Conservation (phyloP, 92 coral and sea anemone species). For the Bergia puertoricense region DNA sequence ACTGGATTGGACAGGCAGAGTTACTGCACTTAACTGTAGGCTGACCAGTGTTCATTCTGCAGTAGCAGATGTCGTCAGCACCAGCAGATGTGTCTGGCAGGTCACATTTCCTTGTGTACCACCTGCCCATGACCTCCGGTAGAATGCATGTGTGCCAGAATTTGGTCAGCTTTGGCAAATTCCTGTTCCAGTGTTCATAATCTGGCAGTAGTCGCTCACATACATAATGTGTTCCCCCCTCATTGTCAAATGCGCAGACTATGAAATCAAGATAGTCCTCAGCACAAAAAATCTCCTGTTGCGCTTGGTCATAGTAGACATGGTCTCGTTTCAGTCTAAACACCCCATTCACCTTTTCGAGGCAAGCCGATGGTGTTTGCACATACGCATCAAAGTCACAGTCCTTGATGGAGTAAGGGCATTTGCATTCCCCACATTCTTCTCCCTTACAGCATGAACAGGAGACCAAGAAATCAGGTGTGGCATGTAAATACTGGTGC, state of each 20-base stretch:
- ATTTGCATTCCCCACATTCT: constrained; percentile 48
- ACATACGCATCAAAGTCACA: constrained; percentile 40
- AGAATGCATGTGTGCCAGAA: constrained; percentile 67
- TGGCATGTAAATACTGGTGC: constrained; percentile 43
- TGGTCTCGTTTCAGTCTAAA: constrained; percentile 52
- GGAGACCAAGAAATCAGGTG: constrained; percentile 34
- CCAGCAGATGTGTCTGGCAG: constrained; percentile 15
- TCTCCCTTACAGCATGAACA: constrained; percentile 49
- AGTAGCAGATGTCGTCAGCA: constrained; percentile 42
- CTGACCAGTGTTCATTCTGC: constrained; percentile 49
- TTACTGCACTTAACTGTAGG: constrained; percentile 49
- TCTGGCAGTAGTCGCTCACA: constrained; percentile 46
- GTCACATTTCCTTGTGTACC: constrained; percentile 59
- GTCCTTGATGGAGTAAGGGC: constrained; percentile 33
- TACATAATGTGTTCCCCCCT: constrained; percentile 12
- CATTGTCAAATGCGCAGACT: constrained; percentile 46
- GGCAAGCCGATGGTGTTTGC: constrained; percentile 32
- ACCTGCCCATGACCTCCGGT: constrained; percentile 62
- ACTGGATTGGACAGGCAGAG: constrained; percentile 49
- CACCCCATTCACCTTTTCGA: constrained; percentile 40
- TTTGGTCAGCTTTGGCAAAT: constrained; percentile 48
- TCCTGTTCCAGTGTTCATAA: constrained; percentile 44
- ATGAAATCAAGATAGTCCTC: constrained; percentile 53
- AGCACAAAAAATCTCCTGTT: constrained; percentile 53
- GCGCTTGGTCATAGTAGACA: constrained; percentile 57